phyloP scores from a whole-genome alignment of 2,797 vertebrate genomes.

The Channa striata region DNA sequence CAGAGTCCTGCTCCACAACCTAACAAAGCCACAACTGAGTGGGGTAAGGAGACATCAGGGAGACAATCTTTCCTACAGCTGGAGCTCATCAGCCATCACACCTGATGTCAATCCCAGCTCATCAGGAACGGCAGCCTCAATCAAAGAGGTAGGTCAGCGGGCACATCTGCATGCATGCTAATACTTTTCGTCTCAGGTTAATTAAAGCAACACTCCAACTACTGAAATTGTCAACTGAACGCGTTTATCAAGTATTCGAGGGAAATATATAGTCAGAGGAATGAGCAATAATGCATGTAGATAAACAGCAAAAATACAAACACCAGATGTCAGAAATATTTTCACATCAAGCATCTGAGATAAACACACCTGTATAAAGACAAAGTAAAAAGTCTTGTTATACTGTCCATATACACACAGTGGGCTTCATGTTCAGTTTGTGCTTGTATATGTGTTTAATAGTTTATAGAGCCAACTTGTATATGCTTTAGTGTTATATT shows the following conservation, averaged over 20 bases:
- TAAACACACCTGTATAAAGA: too few species aligned
- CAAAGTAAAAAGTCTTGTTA: too few species aligned
- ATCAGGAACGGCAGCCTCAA: slow-evolving; percentile 33
- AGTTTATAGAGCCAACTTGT: too few species aligned
- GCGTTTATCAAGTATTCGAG: not conserved
- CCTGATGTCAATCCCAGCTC: slow-evolving; percentile 42
- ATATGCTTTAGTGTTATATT: too few species aligned
- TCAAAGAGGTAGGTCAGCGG: slow-evolving; percentile 31
- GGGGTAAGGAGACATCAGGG: not conserved
- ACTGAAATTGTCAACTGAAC: not conserved
- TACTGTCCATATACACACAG: too few species aligned
- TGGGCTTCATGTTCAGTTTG: too few species aligned
- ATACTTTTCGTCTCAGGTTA: not conserved
- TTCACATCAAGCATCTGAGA: not conserved
- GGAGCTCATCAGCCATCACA: slow-evolving; percentile 41
- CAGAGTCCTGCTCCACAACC: not conserved
- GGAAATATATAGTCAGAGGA: slow-evolving; percentile 4
- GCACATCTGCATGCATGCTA: slow-evolving; percentile 33
- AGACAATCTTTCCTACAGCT: slow-evolving; percentile 32
- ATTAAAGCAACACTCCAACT: slow-evolving; percentile 4
- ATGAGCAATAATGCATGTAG: not conserved
- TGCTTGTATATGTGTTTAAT: too few species aligned
- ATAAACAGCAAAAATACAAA: not conserved
- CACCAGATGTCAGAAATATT: not conserved
- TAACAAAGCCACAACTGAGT: not conserved